Evolutionary conservation across 37 sponge, comb jelly and placozoan genomes (phyloP), one percentile per base, ranked within the genome.

Genomic region (Spongilla lacustris): DNA sequence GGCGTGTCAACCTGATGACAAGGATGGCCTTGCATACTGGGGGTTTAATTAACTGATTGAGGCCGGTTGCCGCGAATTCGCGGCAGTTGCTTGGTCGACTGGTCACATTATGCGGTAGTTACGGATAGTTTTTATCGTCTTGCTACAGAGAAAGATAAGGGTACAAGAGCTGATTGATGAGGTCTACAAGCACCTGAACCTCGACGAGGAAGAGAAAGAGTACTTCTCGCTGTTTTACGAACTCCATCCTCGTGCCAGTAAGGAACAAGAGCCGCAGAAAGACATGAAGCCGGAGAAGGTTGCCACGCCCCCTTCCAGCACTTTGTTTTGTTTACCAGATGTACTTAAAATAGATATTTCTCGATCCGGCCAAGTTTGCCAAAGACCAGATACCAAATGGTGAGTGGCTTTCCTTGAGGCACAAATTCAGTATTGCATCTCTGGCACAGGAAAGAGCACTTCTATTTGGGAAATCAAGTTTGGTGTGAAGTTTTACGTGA

Each of bases 401-500:
- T 88, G 28, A 76, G 77, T 67, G 28, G 28, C 21, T 35, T 69
- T 10, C 8, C 8, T 29, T 8, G 8, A 8, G 5, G 26, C 27
- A 10, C 27, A 69, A 10, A 48, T 66, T n/a, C n/a, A 27, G 21
- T 4, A 17, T 21, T 77, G 46, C 41, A 35, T 35, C 32, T n/a
- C 27, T 74, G 10, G 30, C 74, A 22, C 74, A 34, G n/a, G 32
- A 27, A 58, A 58, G 58, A 17, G 21, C 58, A 17, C 58, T 17
- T 58, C 58, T 17, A 1, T 58, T 58, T 90, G 91, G 91, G 71
- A 50, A 50, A 73, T 92, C 21, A 69, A 85, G 41, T 95, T 89
- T 85, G 96, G 96, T 1, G 91, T 95, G 36, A 95, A 95, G 80
- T 95, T 83, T 74, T 95, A 90, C 37, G 69, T 90, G 10, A 84